Base-by-base conservation (phyloP, 1,140 invertebrate genomes). In the Nasonia giraulti region DNA sequence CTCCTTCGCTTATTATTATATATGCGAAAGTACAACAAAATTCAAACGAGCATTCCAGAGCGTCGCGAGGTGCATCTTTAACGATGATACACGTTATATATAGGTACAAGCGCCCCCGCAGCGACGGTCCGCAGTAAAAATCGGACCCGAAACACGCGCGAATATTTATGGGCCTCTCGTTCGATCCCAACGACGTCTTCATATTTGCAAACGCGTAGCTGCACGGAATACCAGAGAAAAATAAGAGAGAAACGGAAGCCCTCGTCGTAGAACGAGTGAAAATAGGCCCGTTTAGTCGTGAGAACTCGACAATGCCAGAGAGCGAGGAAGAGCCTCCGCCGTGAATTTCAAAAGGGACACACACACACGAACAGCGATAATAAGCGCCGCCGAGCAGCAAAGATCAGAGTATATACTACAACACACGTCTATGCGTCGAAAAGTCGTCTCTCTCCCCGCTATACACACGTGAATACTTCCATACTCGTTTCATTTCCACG, bases 261-360 rank as follows among this genome's bases (percentile, higher is more conserved):
- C 27, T 27, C 7, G 37, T 5, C 40, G 40, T 1, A 8, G 7
- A 44, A 44, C 40, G 40, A 44, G 40, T n/a, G 10, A 50, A 78
- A 78, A 77, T 78, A 20, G 40, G 76, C 20, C 47, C 33, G 23
- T 78, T 78, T 62, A 23, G 8, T 1, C 40, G 40, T 5, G 33
- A 37, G 37, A n/a, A 14, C 33, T 7, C 50, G 11, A 68, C 33
- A 69, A 80, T 71, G 37, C n/a, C 6, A 10, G 37, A 2, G 50
- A 17, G 40, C 50, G 44, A 77, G 47, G 7, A 55, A 77, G 75
- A 68, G 50, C 2, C 12, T 62, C 6, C 73, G 27, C 37, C 47
- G 50, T 82, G 80, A 76, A 82, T 82, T 82, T 82, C 71, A 73
- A 76, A 82, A 75, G 73, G 31, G 27, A 66, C 27, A 27, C 27